Base-by-base conservation (phyloP, 64 coral and sea anemone genomes). In the Trachythela sp. region DNA sequence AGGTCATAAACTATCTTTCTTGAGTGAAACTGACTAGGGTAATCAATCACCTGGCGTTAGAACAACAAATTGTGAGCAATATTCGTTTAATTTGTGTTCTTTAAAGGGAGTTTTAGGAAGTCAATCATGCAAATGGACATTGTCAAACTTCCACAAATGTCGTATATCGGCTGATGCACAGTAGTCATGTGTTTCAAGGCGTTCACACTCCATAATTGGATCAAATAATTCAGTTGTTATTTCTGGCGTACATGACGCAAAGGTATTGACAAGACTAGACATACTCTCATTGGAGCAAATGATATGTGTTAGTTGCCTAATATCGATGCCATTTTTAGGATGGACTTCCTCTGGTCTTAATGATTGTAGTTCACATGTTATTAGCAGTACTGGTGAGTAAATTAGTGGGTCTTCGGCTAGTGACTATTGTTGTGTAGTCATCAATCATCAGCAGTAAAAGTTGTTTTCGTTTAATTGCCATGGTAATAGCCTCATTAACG, bases 61-160 rank as follows among this genome's bases (percentile, higher is more conserved):
- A 84, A 88, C 76, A 48, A 88, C 86, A 88, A n/a, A n/a, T n/a
- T n/a, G n/a, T n/a, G n/a, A n/a, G n/a, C n/a, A n/a, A n/a, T n/a
- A n/a, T n/a, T n/a, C 59, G 88, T 38, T 48, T 88, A 37, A 48
- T 88, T 20, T 87, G 26, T 92, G 42, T 48, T 56, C 71, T 92
- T 92, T 92, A 92, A 84, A 92, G 77, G 54, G 18, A 88, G 35
- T 41, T 92, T 64, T 14, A 92, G 70, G 84, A 92, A 92, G 39
- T 92, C 76, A n/a, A 88, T 39, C n/a, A n/a, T n/a, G n/a, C 34
- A 92, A 14, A 88, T 88, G 38, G n/a, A 92, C 85, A 92, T 92
- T 85, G 49, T 37, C 41, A 54, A 88, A 92, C 54, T 33, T 87
- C 1, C 85, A 42, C 50, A 87, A 27, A 40, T 29, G 14, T 22